A percentile compares a stretch with the other conserved stretches of the same genome.
These are phyloP conservation scores for Synergus japonicus DNA, from an alignment of 2,888 invertebrate genomes.

Conservation along the genomic window DNA sequence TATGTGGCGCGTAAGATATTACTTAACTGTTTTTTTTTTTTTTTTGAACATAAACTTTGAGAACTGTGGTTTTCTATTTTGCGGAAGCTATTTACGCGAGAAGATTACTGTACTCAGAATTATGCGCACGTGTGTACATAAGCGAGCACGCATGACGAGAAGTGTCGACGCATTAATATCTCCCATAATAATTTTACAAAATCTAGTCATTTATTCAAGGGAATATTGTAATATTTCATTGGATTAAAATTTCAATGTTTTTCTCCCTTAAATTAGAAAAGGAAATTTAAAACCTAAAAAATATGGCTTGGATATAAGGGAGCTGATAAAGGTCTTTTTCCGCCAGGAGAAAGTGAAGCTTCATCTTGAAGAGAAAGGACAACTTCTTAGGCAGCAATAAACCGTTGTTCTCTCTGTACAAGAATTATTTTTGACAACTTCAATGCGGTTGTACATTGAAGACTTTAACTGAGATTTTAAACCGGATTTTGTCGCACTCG, in stretches of 20 bases:
- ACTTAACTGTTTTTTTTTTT: neutral
- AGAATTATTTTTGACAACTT: constrained; percentile 17
- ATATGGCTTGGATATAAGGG: neutral
- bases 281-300: neutral
- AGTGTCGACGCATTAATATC: neutral
- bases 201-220: neutral
- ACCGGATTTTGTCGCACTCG: constrained; percentile 15
- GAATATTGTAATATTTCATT: neutral
- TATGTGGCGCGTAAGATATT: neutral
- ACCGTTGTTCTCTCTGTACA: constrained; percentile 16
- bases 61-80: constrained; percentile 16
- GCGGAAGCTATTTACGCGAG: constrained; percentile 31
- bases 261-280: neutral
- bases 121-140: constrained; percentile 28
- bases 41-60: constrained; percentile 9
- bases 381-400: constrained; percentile 15
- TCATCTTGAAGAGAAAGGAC: constrained; percentile 36
- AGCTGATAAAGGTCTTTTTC: constrained; percentile 5
- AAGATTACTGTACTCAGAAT: constrained; percentile 38
- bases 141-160: neutral
- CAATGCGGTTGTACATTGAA: neutral
- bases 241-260: neutral
- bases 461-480: constrained; percentile 1
- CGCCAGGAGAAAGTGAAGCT: constrained; percentile 19
- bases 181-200: neutral